These are phyloP conservation scores for Irena cyanogastra DNA, from an alignment of 2,113 vertebrate genomes.

Conservation along the genomic window DNA sequence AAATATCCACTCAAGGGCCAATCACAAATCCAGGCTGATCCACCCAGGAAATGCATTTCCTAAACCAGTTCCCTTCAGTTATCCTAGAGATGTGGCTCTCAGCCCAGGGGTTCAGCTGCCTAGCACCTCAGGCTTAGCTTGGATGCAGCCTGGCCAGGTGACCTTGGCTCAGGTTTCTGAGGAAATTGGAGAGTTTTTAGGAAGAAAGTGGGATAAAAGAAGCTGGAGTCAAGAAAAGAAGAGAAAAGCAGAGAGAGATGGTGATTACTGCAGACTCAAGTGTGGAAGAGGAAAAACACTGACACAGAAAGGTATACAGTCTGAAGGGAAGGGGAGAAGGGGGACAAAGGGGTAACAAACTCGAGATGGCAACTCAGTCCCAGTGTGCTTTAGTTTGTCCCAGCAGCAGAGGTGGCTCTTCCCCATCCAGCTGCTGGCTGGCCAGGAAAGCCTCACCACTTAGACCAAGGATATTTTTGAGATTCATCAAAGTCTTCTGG, in stretches of 20 bases:
- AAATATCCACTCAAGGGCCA: background rate
- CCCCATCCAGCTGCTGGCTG: background rate
- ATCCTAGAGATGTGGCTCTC: background rate
- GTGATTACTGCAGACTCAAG: background rate
- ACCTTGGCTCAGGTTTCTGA: background rate
- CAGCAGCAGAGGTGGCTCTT: background rate
- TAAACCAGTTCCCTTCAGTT: background rate
- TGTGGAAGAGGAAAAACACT: background rate
- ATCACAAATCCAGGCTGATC: background rate
- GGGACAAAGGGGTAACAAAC: background rate
- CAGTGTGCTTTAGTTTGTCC: background rate
- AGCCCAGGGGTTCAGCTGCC: background rate
- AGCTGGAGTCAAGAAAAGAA: background rate
- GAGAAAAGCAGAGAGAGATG: background rate
- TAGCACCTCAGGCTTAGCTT: background rate
- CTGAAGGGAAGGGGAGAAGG: background rate
- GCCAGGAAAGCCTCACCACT: background rate
- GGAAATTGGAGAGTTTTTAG: background rate
- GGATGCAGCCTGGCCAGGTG: background rate
- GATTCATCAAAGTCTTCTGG: background rate
- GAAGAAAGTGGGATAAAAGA: background rate
- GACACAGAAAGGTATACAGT: background rate
- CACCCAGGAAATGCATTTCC: background rate
- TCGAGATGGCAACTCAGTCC: background rate
- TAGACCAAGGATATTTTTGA: background rate